Base-by-base conservation (phyloP, 2,113 vertebrate species). In the Malurus melanocephalus region DNA sequence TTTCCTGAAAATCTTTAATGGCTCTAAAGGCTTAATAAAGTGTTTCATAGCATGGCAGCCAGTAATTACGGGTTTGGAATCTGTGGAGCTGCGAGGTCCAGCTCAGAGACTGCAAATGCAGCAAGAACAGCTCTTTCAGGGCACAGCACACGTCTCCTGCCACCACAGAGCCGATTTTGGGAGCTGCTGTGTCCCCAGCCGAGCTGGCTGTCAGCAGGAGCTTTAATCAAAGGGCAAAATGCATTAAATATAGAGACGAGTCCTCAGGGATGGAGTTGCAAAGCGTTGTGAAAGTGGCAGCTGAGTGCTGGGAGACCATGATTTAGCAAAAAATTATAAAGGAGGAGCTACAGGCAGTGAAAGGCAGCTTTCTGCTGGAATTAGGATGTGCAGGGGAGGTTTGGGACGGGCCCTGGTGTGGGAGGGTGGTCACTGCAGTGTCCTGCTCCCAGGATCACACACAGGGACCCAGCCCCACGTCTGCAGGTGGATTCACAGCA, bases 11-110 rank as follows among this genome's bases (percentile, higher is more conserved):
- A 91, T 93, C 76, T 76, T 86, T 93, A 95, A 89, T 93, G 85
- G 82, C 67, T 93, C 83, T 94, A 69, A 94, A 95, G 48, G 82
- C 88, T 93, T 93, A 94, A 95, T 92, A 72, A 96, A 96, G 91
- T 68, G 81, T 92, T 93, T 94, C 91, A 93, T 83, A 93, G 95
- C 92, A 80, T 52, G 93, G 86, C 69, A 92, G 93, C 33, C 85
- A 48, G 82, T 92, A 90, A 90, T 94, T 89, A 88, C 2, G 27
- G 66, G 35, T 94, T 95, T 95, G 95, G 90, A 93, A 89, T 77
- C 79, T 66, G 85, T 60, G 82, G 90, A 81, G 72, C 17, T 81
- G 61, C 78, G 56, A 90, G 82, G 78, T 56, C 68, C 80, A 93
- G 84, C 88, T 92, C 84, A 61, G 88, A 74, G 73, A 85, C 7